A percentile compares a stretch with the other conserved stretches of the same genome.
Evolutionary conservation across 2,888 invertebrate genomes (phyloP).

Genomic region (Notodonta ziczac): DNA sequence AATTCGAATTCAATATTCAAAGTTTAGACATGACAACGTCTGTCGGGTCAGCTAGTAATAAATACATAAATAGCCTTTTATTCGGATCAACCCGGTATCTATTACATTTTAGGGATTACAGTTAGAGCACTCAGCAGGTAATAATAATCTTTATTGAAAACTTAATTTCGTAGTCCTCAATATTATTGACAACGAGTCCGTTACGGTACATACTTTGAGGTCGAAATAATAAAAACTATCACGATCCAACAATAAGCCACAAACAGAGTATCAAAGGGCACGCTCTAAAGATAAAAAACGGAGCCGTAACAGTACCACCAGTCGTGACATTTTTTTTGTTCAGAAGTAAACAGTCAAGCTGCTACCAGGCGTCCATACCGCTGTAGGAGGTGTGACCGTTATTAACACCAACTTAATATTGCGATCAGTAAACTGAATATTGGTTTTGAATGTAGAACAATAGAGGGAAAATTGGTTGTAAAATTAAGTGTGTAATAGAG

Average conservation of each 20-base stretch:
- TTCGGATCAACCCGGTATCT: too few species aligned
- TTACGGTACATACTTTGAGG: background rate
- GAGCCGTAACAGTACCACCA: conserved; percentile 38
- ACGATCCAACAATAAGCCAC: background rate
- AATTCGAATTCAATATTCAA: too few species aligned
- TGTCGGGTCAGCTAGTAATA: too few species aligned
- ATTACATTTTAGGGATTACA: too few species aligned
- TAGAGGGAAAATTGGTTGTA: conserved; percentile 8
- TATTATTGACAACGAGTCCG: too few species aligned
- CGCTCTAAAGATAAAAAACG: conserved; percentile 28
- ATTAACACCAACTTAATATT: conserved; percentile 27
- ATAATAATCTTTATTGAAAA: too few species aligned
- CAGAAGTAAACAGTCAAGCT: conserved; percentile 57
- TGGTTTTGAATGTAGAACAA: background rate
- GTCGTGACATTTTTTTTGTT: conserved; percentile 50
- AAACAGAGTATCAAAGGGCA: conserved; percentile 20
- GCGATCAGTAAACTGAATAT: conserved; percentile 13
- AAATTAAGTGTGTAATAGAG: conserved; percentile 16
- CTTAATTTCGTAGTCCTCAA: too few species aligned
- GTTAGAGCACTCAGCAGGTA: too few species aligned
- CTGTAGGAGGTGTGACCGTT: conserved; percentile 68
- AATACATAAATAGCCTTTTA: too few species aligned
- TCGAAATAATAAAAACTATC: background rate
- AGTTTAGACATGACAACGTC: too few species aligned
- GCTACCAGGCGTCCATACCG: conserved; percentile 67